Evolutionary conservation across 2,888 invertebrate genomes (phyloP).

Genomic region (Dicranocentrus wangi): DNA sequence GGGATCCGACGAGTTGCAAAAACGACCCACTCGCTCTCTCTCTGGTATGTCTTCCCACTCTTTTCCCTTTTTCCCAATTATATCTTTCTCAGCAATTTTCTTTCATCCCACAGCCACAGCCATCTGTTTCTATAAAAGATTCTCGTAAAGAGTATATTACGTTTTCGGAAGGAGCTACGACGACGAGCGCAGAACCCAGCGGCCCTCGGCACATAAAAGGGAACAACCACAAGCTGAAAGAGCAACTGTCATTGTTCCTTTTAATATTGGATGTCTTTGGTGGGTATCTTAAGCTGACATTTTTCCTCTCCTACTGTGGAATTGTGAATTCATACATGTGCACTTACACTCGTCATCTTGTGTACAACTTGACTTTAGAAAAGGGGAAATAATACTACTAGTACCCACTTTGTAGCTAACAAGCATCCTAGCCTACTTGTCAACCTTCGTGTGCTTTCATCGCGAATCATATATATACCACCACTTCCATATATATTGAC

Average conservation of each 20-base stretch:
- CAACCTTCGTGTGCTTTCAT: no score
- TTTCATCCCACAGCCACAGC: not conserved
- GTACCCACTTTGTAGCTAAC: not conserved
- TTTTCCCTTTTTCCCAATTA: not conserved
- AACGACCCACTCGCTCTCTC: not conserved
- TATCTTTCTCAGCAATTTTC: conserved; percentile 6
- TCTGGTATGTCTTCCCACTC: not conserved
- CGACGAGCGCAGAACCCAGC: not conserved
- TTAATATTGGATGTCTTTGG: conserved; percentile 1
- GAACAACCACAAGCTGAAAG: conserved; percentile 11
- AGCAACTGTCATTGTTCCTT: conserved; percentile 25
- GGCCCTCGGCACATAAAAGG: not conserved
- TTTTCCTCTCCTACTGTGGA: not conserved
- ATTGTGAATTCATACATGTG: not conserved
- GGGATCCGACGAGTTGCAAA: conserved; percentile 9
- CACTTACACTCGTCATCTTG: conserved; percentile 14
- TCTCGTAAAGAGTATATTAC: not conserved
- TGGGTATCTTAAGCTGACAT: conserved; percentile 16
- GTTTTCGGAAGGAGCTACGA: not conserved
- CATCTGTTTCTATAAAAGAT: not conserved
- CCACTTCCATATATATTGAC: no score
- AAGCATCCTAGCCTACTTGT: not conserved
- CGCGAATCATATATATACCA: no score
- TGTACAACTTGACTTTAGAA: conserved; percentile 15
- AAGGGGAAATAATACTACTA: not conserved